Percentiles rank a stretch among this genome's conserved stretches.
Evolutionary conservation across 1,140 invertebrate species (phyloP).

Genomic region (Drosophila rufa): DNA sequence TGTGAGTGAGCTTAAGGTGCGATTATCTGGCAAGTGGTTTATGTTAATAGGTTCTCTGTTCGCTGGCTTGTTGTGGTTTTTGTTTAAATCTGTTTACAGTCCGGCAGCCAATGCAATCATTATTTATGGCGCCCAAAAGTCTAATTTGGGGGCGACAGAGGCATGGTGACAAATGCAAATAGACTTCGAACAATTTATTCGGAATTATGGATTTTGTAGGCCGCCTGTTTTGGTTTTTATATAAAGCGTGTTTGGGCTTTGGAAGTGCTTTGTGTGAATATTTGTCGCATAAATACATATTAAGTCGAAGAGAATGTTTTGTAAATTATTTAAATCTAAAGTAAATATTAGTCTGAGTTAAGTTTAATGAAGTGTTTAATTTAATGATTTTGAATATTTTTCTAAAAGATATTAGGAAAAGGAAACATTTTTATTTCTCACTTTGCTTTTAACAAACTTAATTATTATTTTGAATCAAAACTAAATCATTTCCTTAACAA

Average conservation of each 20-base stretch:
- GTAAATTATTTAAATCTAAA: constrained; percentile 13
- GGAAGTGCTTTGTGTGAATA: constrained; percentile 1
- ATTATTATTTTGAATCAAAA: background rate
- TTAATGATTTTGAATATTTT: background rate
- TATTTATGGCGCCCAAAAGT: constrained; percentile 48
- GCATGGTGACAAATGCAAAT: constrained; percentile 31
- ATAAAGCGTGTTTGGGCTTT: background rate
- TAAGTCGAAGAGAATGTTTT: background rate
- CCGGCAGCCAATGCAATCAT: constrained; percentile 44
- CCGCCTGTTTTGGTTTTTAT: constrained; percentile 5
- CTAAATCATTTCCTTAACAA: background rate
- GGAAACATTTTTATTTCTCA: background rate
- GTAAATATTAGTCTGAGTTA: background rate
- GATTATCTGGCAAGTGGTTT: constrained; percentile 64
- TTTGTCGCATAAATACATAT: constrained; percentile 12
- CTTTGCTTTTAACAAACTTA: background rate
- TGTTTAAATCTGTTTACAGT: constrained; percentile 19
- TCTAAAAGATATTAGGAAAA: background rate
- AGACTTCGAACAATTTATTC: constrained; percentile 41
- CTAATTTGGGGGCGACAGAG: constrained; percentile 20
- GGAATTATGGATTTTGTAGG: constrained; percentile 39
- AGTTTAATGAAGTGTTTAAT: no score
- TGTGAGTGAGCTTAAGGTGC: constrained; percentile 42
- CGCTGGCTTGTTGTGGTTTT: constrained; percentile 16
- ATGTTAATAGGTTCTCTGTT: constrained; percentile 58